Base-by-base conservation (phyloP, 2,797 vertebrate species). In the Oophaga sylvatica region DNA sequence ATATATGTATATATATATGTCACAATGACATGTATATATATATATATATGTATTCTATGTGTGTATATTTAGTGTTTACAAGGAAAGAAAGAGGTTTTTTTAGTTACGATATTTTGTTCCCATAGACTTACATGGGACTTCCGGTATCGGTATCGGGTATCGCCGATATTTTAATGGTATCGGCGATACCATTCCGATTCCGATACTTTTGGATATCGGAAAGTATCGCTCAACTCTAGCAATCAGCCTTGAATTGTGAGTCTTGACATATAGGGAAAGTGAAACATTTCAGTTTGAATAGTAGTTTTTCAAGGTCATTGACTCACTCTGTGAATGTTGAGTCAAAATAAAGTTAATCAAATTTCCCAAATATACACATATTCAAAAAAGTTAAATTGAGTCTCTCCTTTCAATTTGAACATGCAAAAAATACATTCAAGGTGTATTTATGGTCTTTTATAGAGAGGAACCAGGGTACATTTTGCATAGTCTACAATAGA, bases 251-350 rank as follows among this genome's bases (percentile, higher is more conserved):
- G 45, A 45, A 75, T 67, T 67, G 65, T 13, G 65, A 67, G 65
- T n/a, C n/a, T 67, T 29, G n/a, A 67, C 65, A 67, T 67, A 67
- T 67, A 67, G 65, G n/a, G 65, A 67, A n/a, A 67, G 65, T 15
- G 26, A 67, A 67, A 29, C 11, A 13, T 67, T 63, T 63, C 5
- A n/a, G 62, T 63, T 29, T 29, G 65, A 67, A 67, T 67, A 9
- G 65, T 29, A 67, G 16, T 29, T 67, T 67, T 67, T 67, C 65
- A 29, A 29, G 65, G 65, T 67, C 65, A 67, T 1, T 29, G n/a
- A 67, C 26, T 67, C 26, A 67, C 10, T 67, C 17, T 67, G 65
- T 67, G n/a, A 67, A 29, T 65, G 63, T 22, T 26, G 22, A 26
- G 63, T 65, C n/a, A 67, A 67, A 26, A n/a, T 26, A 67, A 67